These are phyloP conservation scores for Aphidius colemani DNA, from an alignment of 2,888 invertebrate species.

Conservation along the genomic window DNA sequence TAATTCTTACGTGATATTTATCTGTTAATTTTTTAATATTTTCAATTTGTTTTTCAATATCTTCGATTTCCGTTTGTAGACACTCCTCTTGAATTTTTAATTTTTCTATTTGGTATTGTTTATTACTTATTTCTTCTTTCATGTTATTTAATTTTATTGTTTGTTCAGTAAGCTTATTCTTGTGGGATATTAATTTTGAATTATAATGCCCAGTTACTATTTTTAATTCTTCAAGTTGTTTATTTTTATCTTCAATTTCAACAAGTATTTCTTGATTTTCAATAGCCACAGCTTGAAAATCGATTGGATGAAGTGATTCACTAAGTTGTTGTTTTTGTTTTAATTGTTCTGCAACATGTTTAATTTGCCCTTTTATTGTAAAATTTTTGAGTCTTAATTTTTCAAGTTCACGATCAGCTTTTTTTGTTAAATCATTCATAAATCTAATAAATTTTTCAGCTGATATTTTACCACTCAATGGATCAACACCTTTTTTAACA, in stretches of 20 bases:
- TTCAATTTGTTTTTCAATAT: slow-evolving; percentile 55
- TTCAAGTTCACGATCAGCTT: slow-evolving; percentile 64
- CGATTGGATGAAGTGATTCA: slow-evolving; percentile 66
- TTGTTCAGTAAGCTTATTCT: slow-evolving; percentile 65
- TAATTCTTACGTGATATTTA: slow-evolving; percentile 57
- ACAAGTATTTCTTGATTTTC: slow-evolving; percentile 64
- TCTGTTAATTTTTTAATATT: slow-evolving; percentile 58
- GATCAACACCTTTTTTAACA: slow-evolving; percentile 63
- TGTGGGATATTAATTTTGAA: slow-evolving; percentile 64
- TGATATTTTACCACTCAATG: slow-evolving; percentile 67
- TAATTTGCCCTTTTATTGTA: slow-evolving; percentile 64
- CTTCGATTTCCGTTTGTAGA: slow-evolving; percentile 59
- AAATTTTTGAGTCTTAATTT: slow-evolving; percentile 66
- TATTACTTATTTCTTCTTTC: slow-evolving; percentile 58
- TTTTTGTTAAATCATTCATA: slow-evolving; percentile 68
- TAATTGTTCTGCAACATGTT: slow-evolving; percentile 64
- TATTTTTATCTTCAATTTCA: slow-evolving; percentile 64
- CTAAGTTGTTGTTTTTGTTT: slow-evolving; percentile 65
- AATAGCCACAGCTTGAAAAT: slow-evolving; percentile 69
- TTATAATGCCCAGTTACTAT: slow-evolving; percentile 65
- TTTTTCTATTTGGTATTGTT: slow-evolving; percentile 57
- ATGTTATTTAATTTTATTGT: slow-evolving; percentile 60
- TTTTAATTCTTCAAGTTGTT: slow-evolving; percentile 64
- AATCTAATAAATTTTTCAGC: slow-evolving; percentile 66
- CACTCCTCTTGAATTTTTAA: slow-evolving; percentile 59